phyloP scores from a whole-genome alignment of 2,797 vertebrate species.

The Gallinago stenura region DNA sequence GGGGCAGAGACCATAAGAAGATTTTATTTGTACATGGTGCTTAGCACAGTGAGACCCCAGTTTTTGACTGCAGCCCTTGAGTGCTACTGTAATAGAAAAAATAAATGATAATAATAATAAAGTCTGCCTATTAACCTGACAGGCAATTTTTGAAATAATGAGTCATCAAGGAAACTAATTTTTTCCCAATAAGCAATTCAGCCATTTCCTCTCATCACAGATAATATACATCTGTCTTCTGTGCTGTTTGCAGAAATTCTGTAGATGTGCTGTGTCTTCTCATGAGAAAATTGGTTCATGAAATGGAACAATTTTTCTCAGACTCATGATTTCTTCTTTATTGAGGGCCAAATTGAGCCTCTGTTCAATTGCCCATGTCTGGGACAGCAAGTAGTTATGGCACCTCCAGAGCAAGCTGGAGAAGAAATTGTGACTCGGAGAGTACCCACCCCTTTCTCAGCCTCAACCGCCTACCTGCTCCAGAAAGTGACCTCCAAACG shows the following conservation, averaged over 20 bases:
- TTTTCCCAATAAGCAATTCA: conserved; percentile 71
- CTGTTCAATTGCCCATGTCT: conserved; percentile 59
- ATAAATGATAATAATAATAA: conserved; percentile 56
- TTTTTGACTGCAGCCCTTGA: conserved; percentile 42
- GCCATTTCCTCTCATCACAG: conserved; percentile 66
- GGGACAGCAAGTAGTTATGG: conserved; percentile 51
- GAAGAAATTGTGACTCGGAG: conserved; percentile 53
- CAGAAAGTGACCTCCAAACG: conserved; percentile 47
- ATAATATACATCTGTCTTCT: conserved; percentile 69
- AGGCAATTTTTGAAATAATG: conserved; percentile 70
- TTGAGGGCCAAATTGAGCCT: conserved; percentile 66
- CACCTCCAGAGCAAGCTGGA: conserved; percentile 17
- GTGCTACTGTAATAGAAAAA: conserved; percentile 61
- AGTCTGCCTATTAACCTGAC: conserved; percentile 60
- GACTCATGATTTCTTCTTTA: conserved; percentile 72
- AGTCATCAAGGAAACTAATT: conserved; percentile 68
- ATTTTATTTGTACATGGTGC: conserved; percentile 47
- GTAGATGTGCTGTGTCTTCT: conserved; percentile 65
- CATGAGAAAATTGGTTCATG: conserved; percentile 65
- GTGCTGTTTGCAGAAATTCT: conserved; percentile 69
- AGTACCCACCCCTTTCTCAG: conserved; percentile 18
- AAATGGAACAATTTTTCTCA: conserved; percentile 70
- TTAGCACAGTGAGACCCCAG: conserved; percentile 40
- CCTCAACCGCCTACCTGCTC: conserved; percentile 41
- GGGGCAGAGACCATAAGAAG: conserved; percentile 11